phyloP scores from a whole-genome alignment of 1,140 invertebrate species.

The Hermatobates lingyangjiaoensis region DNA sequence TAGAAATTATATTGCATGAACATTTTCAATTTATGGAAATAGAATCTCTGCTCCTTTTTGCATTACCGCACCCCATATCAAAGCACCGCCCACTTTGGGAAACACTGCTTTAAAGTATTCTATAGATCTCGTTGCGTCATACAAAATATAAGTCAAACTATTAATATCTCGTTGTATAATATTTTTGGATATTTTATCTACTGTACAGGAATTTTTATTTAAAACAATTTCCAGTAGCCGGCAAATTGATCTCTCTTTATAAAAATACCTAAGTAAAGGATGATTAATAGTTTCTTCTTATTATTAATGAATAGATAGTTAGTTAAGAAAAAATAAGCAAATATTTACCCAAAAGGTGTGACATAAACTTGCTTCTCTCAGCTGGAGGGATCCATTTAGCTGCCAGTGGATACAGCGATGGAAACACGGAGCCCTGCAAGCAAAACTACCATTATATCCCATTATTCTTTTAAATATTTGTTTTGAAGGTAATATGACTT shows the following conservation, averaged over 20 bases:
- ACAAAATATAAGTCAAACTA: no score
- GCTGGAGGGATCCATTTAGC: slow-evolving; percentile 77
- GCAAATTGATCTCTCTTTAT: not conserved
- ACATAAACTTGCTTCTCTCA: slow-evolving; percentile 70
- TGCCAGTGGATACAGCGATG: slow-evolving; percentile 75
- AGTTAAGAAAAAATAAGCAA: not conserved
- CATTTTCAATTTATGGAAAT: no score
- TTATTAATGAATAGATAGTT: not conserved
- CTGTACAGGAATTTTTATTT: not conserved
- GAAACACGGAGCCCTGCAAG: slow-evolving; percentile 64
- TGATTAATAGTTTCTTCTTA: not conserved
- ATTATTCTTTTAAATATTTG: not conserved
- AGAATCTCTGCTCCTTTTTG: no score
- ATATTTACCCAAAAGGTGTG: slow-evolving; percentile 61
- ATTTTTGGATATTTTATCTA: not conserved
- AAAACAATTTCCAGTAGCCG: not conserved
- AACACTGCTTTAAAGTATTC: no score
- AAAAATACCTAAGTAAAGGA: not conserved
- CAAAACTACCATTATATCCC: slow-evolving; percentile 1
- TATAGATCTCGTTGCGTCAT: no score
- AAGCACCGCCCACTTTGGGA: no score
- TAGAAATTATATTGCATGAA: no score
- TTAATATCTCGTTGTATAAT: not conserved
- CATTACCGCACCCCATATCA: no score
- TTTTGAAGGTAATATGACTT: not conserved